Evolutionary conservation across 2,797 vertebrate species (phyloP), one percentile per base, ranked within the genome.

Genomic region (Brotogeris chrysoptera): DNA sequence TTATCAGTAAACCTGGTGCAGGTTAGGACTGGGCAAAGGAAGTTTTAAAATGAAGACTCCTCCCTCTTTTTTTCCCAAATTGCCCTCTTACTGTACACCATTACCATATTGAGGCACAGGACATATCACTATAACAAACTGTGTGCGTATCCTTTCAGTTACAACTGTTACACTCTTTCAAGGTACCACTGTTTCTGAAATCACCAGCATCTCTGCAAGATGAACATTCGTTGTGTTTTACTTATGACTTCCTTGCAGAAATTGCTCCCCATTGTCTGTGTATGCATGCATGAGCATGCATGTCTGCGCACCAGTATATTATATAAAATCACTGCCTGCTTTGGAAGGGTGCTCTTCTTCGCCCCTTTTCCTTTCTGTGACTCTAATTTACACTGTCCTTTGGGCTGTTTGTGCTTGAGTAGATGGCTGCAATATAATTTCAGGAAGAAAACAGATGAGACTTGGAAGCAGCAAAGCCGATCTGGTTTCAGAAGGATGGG

Each of bases 361-460:
- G n/a, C 19, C 38, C 3, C 69, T 90, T 69, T 80, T 79, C 3
- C 21, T 77, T 93, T 80, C 88, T 65, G 24, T 66, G 32, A 34
- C 44, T 80, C 49, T 88, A 41, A 90, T 93, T 93, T 87, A 46
- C 44, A 88, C 83, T 16, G 15, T 93, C n/a, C 70, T 86, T 1
- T 76, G 71, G 83, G 71, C 46, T 94, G 44, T 77, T 91, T 92
- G 55, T 91, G 88, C 55, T 88, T 64, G 50, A 64, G 78, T 68
- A 77, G 76, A 71, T 88, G 36, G 34, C 74, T 91, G 79, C 88
- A 86, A 36, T 88, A 36, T 80, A 88, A 90, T 90, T 83, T 95
- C 57, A 57, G 83, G 93, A 93, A 80, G 84, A 92, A 95, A 96
- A 95, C 59, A 94, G 91, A 94, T 25, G 50, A 83, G 50, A 65